These are phyloP conservation scores for Nematolebias whitei DNA, from an alignment of 2,113 vertebrate species.

Conservation along the genomic window DNA sequence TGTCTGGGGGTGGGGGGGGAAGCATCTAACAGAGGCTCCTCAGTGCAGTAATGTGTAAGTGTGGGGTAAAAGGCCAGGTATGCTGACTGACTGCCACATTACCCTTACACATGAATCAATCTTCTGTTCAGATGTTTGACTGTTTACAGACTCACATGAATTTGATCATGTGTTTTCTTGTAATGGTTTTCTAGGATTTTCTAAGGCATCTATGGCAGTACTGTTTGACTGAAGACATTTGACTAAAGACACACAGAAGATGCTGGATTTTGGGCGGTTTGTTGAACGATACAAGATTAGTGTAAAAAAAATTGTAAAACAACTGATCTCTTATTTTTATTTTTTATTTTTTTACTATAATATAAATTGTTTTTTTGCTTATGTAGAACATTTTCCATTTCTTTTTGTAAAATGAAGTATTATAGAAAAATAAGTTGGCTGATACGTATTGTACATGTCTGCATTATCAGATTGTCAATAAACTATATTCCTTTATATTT, in stretches of 20 bases:
- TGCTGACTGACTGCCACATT: conserved; percentile 68
- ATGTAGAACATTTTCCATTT: not conserved
- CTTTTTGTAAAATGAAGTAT: not conserved
- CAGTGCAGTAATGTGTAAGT: conserved; percentile 37
- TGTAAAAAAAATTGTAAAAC: not conserved
- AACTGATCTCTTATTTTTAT: not conserved
- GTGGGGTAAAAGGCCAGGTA: conserved; percentile 47
- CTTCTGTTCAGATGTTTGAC: conserved; percentile 67
- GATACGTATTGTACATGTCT: no score
- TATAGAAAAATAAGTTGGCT: no score
- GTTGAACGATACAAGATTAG: conserved; percentile 2
- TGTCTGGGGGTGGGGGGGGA: not conserved
- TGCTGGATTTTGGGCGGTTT: conserved; percentile 18
- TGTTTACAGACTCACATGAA: conserved; percentile 64
- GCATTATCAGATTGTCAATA: no score
- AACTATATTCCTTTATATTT: no score
- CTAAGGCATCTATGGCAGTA: conserved; percentile 38
- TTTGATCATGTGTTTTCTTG: conserved; percentile 72
- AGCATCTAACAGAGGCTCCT: conserved; percentile 56
- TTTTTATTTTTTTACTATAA: not conserved
- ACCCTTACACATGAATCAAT: conserved; percentile 67
- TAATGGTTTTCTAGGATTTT: conserved; percentile 62
- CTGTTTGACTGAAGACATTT: conserved; percentile 38
- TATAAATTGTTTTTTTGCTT: not conserved
- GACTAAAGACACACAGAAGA: conserved; percentile 7